Evolutionary conservation across 2,797 vertebrate genomes (phyloP), one percentile per base, ranked within the genome.

Genomic region (Pelochelys cantorii): DNA sequence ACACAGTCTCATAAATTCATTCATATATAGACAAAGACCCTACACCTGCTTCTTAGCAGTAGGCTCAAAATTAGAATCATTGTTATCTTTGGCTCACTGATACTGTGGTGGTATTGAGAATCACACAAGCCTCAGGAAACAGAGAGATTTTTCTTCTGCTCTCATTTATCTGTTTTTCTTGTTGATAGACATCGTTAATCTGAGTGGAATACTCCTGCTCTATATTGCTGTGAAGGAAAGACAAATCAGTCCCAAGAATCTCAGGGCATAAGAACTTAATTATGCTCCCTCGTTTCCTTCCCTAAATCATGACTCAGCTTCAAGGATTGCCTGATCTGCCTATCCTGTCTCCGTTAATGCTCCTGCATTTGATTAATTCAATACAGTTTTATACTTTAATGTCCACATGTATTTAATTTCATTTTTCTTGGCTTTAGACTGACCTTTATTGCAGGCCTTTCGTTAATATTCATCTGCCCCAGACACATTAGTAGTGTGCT

Each of bases 341-440:
- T 68, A 1, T 93, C 81, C 80, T 71, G 11, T 83, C 81, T 88
- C 65, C 79, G 3, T 85, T 89, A 81, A 29, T 0, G 1, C 20
- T 53, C 74, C 79, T 59, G 23, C 20, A 27, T 81, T 90, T 91
- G 84, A 82, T 88, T 68, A 79, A 86, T 87, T 87, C 56, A 53
- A 52, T 11, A 7, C 15, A 79, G 17, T 5, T 92, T 95, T 86
- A 37, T 94, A 77, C 37, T 34, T 37, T 62, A 34, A 42, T 31
- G n/a, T 27, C 91, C 93, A 90, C 89, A 42, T 59, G 37, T 3
- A 90, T 88, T 93, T 91, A 88, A 75, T 90, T 95, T 86, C 2
- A 62, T 83, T 95, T 94, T 94, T 84, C 56, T 79, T 91, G 83
- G 60, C 86, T 87, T 96, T 90, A 90, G 80, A 83, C 78, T 83